A percentile compares a stretch with the other conserved stretches of the same genome.
Evolutionary conservation across 35 echinoderm and acorn worm genomes (phyloP).

Genomic region (Ophioderma brevispina): DNA sequence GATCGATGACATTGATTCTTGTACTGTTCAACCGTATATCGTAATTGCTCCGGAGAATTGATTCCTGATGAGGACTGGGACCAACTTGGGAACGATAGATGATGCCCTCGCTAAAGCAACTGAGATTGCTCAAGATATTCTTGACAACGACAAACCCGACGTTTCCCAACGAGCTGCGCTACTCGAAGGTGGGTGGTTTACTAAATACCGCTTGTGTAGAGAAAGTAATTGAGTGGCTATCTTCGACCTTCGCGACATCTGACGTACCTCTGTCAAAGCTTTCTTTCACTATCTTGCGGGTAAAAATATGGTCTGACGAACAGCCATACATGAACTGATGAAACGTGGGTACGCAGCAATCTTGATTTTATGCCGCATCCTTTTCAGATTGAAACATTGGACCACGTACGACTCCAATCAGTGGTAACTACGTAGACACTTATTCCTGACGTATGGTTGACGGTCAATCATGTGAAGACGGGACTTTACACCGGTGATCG

Average conservation of each 20-base stretch:
- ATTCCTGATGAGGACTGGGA: neutral
- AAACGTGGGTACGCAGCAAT: neutral
- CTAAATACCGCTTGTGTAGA: conserved; percentile 17
- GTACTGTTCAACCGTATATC: neutral
- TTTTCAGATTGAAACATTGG: neutral
- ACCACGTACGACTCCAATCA: conserved; percentile 15
- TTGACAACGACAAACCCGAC: conserved; percentile 20
- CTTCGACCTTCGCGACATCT: conserved; percentile 9
- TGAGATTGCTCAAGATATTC: neutral
- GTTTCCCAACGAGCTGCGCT: conserved; percentile 39
- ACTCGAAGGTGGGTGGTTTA: conserved; percentile 37
- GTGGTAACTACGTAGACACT: conserved; percentile 10
- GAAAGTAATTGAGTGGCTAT: conserved; percentile 42
- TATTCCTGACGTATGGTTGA: neutral
- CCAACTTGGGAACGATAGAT: neutral
- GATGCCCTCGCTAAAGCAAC: neutral
- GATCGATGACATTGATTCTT: too few species aligned
- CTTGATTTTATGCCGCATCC: neutral
- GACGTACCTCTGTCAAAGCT: neutral
- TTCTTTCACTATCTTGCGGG: neutral
- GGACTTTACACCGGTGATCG: conserved; percentile 6
- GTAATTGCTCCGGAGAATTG: neutral
- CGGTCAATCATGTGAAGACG: conserved; percentile 32
- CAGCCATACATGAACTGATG: neutral
- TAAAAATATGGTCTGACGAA: neutral